A percentile compares a stretch with the other conserved stretches of the same genome.
Evolutionary conservation across 2,113 vertebrate species (phyloP).

Genomic region (Anas platyrhynchos): DNA sequence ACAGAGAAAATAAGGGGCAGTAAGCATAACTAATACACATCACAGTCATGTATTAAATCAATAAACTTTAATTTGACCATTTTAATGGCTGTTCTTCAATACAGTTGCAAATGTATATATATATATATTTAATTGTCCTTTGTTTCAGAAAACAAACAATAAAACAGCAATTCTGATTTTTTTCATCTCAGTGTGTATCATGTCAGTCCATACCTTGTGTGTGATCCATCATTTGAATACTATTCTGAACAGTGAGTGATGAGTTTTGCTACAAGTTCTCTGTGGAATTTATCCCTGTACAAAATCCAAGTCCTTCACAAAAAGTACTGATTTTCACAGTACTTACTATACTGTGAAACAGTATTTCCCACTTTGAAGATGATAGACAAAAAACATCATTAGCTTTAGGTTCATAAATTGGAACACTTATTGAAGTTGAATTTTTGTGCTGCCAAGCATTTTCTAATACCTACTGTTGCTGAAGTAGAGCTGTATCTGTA

Average conservation of each 20-base stretch:
- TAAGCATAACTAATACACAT: not conserved
- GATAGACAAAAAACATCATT: not conserved
- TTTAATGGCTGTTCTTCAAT: not conserved
- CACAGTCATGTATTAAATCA: not conserved
- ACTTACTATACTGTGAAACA: not conserved
- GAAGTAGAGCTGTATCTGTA: not conserved
- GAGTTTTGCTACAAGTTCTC: not conserved
- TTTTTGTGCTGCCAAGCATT: not conserved
- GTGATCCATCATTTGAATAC: not conserved
- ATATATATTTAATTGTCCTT: no score
- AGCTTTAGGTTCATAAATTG: not conserved
- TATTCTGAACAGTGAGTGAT: not conserved
- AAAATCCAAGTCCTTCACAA: not conserved
- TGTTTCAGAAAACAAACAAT: not conserved
- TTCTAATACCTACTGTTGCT: not conserved
- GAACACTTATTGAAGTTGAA: not conserved
- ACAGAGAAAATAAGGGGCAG: not conserved
- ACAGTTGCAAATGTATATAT: not conserved
- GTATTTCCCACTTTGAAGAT: not conserved
- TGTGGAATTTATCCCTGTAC: not conserved
- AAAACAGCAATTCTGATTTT: not conserved
- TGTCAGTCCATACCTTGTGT: not conserved
- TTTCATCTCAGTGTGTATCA: not conserved
- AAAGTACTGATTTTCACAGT: conserved; percentile 7
- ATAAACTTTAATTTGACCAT: not conserved